A percentile compares a stretch with the other conserved stretches of the same genome.
These are phyloP conservation scores for Capromys pilorides DNA, from an alignment of 2,797 vertebrate species.

Conservation along the genomic window DNA sequence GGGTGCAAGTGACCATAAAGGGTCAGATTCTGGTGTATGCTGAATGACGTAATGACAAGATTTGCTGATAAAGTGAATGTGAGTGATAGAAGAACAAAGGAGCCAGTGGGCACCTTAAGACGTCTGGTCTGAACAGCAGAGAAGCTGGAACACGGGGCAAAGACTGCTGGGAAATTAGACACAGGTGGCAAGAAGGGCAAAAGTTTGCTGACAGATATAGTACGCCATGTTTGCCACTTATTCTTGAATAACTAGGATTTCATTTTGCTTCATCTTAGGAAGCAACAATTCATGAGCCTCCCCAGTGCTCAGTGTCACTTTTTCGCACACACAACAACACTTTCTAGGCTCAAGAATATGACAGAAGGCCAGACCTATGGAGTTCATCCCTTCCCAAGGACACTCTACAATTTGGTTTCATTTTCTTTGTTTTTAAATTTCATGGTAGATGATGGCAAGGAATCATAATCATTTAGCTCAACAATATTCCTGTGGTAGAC, in stretches of 20 bases:
- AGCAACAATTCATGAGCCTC: background rate
- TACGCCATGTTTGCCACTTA: background rate
- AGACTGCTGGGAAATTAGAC: background rate
- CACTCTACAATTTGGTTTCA: background rate
- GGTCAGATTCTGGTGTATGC: background rate
- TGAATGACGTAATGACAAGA: background rate
- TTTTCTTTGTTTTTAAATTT: background rate
- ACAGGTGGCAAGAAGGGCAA: too few relatives aligned
- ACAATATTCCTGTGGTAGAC: background rate
- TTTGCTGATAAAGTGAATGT: background rate
- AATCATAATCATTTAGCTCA: background rate
- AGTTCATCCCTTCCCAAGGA: background rate
- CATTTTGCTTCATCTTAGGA: background rate
- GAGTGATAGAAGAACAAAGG: background rate
- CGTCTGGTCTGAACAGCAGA: background rate
- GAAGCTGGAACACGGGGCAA: background rate
- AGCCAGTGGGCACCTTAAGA: background rate
- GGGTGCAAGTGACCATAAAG: background rate
- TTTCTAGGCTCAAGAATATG: background rate
- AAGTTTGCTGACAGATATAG: background rate
- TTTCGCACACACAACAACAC: background rate
- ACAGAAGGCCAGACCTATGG: background rate
- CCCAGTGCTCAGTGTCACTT: background rate
- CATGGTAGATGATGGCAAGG: rapidly evolving
- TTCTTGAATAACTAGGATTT: background rate